Conservation (phyloP, 2,797 vertebrate species). For the Thripadectes ignobilis region DNA sequence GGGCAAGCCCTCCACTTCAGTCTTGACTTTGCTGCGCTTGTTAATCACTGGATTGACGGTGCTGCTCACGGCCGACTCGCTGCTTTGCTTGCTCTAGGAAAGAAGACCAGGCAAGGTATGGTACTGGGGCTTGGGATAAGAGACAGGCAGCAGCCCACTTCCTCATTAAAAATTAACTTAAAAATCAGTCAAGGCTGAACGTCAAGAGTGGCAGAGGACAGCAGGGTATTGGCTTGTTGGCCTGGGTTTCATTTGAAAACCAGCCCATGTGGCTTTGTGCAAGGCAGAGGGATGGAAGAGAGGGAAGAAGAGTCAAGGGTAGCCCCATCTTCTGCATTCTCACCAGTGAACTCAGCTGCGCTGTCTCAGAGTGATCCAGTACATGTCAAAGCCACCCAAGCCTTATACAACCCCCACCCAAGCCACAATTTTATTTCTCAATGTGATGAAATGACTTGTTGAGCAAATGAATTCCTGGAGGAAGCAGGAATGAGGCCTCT, state of each 20-base stretch:
- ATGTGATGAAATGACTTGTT: not conserved
- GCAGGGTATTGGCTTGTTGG: not conserved
- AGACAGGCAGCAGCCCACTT: not conserved
- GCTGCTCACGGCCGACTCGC: conserved; percentile 89
- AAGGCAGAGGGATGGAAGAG: not conserved
- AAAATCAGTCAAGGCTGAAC: not conserved
- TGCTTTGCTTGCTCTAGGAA: conserved; percentile 77
- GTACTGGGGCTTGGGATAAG: not conserved
- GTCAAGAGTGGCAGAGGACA: not conserved
- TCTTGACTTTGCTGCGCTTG: conserved; percentile 94
- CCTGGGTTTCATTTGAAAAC: not conserved
- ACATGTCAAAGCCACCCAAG: not conserved
- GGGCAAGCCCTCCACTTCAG: conserved; percentile 80
- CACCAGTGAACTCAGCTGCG: not conserved
- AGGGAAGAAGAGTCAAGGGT: not conserved
- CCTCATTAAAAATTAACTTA: not conserved
- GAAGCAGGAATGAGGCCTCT: not conserved
- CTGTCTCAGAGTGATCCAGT: not conserved
- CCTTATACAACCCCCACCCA: not conserved
- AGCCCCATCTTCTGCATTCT: not conserved
- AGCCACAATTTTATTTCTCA: not conserved
- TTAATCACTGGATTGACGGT: conserved; percentile 85
- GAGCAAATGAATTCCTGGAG: not conserved
- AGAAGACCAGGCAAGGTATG: conserved; percentile 17
- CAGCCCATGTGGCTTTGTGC: not conserved